A percentile compares a stretch with the other conserved stretches of the same genome.
These are phyloP conservation scores for Cephalopterus ornatus DNA, from an alignment of 2,113 vertebrate species.

Conservation along the genomic window DNA sequence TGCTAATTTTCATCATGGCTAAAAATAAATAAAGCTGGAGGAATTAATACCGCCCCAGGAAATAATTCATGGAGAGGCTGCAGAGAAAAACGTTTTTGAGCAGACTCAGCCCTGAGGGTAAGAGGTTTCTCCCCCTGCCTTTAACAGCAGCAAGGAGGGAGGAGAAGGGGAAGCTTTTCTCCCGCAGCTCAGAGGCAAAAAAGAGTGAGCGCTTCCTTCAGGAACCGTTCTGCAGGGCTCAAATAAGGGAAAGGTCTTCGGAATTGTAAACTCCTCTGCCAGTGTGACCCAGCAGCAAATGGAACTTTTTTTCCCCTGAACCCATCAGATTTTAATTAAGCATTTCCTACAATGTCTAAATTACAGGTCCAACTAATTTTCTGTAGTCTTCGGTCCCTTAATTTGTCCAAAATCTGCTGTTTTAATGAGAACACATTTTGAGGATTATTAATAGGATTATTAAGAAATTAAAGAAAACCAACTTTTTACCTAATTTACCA, in stretches of 20 bases:
- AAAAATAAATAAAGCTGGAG: neutral
- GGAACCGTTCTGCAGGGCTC: neutral
- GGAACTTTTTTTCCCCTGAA: rapidly evolving
- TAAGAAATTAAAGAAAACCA: neutral
- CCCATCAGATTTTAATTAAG: neutral
- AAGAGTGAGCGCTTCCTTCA: neutral
- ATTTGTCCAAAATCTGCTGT: neutral
- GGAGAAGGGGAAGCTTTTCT: neutral
- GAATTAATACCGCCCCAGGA: neutral
- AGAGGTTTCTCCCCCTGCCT: neutral
- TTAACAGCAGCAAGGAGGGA: neutral
- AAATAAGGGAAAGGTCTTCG: neutral
- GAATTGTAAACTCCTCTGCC: neutral
- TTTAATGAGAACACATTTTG: neutral
- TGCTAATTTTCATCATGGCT: neutral
- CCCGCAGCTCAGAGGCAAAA: neutral
- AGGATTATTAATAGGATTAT: too few relatives aligned
- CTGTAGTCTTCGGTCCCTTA: neutral
- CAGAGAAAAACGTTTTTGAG: neutral
- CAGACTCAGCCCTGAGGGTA: neutral
- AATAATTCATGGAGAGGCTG: neutral
- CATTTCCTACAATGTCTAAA: neutral
- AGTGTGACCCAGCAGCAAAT: neutral
- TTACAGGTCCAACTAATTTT: neutral
- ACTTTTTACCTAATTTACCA: neutral